A percentile compares a stretch with the other conserved stretches of the same genome.
These are phyloP conservation scores for Gnathonemus longibarbis DNA, from an alignment of 2,113 vertebrate species.

Conservation along the genomic window DNA sequence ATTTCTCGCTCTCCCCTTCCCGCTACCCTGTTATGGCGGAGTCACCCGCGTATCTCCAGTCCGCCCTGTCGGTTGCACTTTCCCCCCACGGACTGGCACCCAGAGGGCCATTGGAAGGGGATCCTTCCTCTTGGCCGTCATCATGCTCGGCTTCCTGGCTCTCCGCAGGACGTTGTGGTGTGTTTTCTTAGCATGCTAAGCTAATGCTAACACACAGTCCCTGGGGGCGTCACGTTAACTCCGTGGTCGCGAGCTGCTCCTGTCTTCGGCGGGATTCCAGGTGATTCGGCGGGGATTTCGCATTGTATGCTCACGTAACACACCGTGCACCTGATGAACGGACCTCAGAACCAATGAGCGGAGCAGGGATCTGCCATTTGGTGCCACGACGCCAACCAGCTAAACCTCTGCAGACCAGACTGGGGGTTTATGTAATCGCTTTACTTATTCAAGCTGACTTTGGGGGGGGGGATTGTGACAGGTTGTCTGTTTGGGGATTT, in stretches of 20 bases:
- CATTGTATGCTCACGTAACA: background rate
- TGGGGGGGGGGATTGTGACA: background rate
- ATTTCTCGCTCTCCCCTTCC: background rate
- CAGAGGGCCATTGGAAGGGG: background rate
- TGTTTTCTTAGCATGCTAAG: background rate
- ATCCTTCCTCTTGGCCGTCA: background rate
- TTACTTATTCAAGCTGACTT: background rate
- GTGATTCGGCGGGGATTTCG: background rate
- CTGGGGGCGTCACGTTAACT: no score
- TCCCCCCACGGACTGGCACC: background rate
- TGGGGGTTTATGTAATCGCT: background rate
- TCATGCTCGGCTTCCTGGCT: background rate
- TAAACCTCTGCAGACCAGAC: background rate
- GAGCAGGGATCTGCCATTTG: no score
- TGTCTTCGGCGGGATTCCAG: background rate
- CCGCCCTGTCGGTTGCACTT: background rate
- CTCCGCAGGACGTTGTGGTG: background rate
- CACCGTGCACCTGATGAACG: background rate
- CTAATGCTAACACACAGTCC: background rate
- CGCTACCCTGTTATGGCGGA: background rate
- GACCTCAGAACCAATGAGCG: background rate
- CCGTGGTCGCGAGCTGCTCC: background rate
- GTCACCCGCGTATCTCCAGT: background rate
- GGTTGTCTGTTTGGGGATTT: background rate
- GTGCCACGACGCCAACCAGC: background rate